Base-by-base conservation (phyloP, 2,888 invertebrate species). In the Tenthredo scrophulariae region DNA sequence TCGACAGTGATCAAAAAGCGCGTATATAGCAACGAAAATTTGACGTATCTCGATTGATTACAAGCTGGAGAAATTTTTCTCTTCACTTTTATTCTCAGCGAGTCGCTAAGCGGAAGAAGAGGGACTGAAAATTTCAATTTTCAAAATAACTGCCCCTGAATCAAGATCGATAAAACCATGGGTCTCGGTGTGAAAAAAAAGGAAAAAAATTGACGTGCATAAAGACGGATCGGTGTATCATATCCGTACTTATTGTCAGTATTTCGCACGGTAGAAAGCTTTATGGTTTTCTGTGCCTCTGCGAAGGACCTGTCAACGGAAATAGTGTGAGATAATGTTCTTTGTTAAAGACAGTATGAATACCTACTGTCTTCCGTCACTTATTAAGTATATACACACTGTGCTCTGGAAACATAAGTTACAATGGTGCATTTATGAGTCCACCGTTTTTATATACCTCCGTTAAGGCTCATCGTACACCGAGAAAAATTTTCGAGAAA, bases 251-350 rank as follows among this genome's bases (percentile, higher is more conserved):
- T 40, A 54, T 77, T 54, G 29, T 77, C 29, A 54, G 29, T n/a
- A 54, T 54, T 77, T 77, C 77, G 54, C 77, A 77, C 77, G 77
- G 54, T 54, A 1, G 7, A 77, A 54, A 54, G 29, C 22, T n/a
- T 33, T 29, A n/a, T 54, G 10, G 54, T 7, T 54, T 50, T 50
- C 43, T 74, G 72, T 26, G 4, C 40, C 29, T 50, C 54, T 29
- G 77, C 9, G 77, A 29, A 13, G 33, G 2, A 33, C n/a, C 26
- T 77, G 77, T 77, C 77, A 54, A 80, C 80, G 80, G 80, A 65
- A 80, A 62, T 54, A 65, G 65, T 62, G 40, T 65, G 80, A 80
- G 80, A 80, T 65, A 80, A 62, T 77, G 40, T n/a, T 80, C 62
- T 62, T 80, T 80, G 80, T 62, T 83, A 65, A n/a, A n/a, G 18